Percentiles rank a stretch among this genome's conserved stretches.
Conservation (phyloP, 2,888 invertebrate species). For the Cartodere bifasciata region DNA sequence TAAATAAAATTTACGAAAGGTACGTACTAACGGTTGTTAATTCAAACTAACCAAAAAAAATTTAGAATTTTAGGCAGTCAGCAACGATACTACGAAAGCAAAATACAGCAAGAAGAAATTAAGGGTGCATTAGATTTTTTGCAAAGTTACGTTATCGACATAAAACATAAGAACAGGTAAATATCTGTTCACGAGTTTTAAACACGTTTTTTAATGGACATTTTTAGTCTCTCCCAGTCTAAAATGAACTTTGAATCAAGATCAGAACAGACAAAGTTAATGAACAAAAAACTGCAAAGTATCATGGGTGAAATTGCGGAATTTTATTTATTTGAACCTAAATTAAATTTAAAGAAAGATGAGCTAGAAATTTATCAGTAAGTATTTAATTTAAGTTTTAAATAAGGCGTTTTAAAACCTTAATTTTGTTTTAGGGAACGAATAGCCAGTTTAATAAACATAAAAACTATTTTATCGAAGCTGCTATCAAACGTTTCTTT, state of each 20-base stretch:
- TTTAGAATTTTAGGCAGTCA: constrained; percentile 45
- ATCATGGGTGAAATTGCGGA: constrained; percentile 14
- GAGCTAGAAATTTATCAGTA: constrained; percentile 16
- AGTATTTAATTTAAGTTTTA: too few relatives aligned
- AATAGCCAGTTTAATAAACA: constrained; percentile 12
- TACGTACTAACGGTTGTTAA: too few relatives aligned
- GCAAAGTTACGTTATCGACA: constrained; percentile 16
- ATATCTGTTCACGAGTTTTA: too few relatives aligned
- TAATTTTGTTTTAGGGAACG: constrained; percentile 11
- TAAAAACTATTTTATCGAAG: constrained; percentile 14
- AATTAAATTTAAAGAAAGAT: constrained; percentile 14
- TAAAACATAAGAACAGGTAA: too few relatives aligned
- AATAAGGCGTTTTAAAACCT: too few relatives aligned
- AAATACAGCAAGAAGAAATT: constrained; percentile 40
- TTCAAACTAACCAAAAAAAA: too few relatives aligned
- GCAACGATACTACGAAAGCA: constrained; percentile 42
- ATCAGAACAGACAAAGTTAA: constrained; percentile 2
- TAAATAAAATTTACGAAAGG: too few relatives aligned
- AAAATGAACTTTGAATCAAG: constrained; percentile 3
- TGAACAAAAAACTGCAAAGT: constrained; percentile 7
- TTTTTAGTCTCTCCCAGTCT: too few relatives aligned
- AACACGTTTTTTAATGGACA: too few relatives aligned
- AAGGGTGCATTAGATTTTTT: constrained; percentile 42
- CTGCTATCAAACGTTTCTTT: constrained; percentile 14
- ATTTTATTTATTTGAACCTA: constrained; percentile 15